A percentile compares a stretch with the other conserved stretches of the same genome.
phyloP scores from a whole-genome alignment of 35 echinoderm and acorn worm species.

The Hemicentrotus pulcherrimus region DNA sequence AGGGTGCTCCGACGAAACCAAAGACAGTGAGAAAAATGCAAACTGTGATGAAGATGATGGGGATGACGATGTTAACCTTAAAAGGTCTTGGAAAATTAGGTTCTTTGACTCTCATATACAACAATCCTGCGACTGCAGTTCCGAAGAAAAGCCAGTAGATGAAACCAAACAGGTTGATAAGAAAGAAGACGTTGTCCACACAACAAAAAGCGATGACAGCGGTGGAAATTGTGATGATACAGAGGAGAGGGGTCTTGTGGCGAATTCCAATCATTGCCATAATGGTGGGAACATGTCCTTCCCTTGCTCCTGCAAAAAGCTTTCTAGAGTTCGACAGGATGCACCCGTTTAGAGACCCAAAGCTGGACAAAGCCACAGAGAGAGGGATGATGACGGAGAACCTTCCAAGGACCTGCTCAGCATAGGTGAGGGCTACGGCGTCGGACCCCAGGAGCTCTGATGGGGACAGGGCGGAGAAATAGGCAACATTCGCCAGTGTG shows the following conservation, averaged over 20 bases:
- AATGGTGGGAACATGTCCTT: not conserved
- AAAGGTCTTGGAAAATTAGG: constrained; percentile 3
- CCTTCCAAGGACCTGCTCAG: not conserved
- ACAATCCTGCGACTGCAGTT: not conserved
- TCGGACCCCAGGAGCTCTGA: constrained; percentile 62
- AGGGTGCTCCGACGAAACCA: not conserved
- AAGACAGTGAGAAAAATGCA: not conserved
- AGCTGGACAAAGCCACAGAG: constrained; percentile 20
- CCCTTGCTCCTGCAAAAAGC: constrained; percentile 1
- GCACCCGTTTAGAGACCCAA: constrained; percentile 26
- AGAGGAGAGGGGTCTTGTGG: not conserved
- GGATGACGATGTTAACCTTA: not conserved
- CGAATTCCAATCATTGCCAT: not conserved
- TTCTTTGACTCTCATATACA: not conserved
- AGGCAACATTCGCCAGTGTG: constrained; percentile 68
- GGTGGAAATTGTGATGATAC: not conserved
- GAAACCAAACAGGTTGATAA: not conserved
- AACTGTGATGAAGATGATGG: not conserved
- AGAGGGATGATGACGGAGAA: constrained; percentile 55
- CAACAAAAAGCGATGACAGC: not conserved
- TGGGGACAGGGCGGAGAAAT: constrained; percentile 60
- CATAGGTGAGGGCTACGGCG: constrained; percentile 57
- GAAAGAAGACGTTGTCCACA: not conserved
- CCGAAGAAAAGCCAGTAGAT: not conserved
- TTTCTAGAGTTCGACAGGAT: not conserved